phyloP scores from a whole-genome alignment of 1,140 invertebrate genomes.

The Rhagoletis pomonella region DNA sequence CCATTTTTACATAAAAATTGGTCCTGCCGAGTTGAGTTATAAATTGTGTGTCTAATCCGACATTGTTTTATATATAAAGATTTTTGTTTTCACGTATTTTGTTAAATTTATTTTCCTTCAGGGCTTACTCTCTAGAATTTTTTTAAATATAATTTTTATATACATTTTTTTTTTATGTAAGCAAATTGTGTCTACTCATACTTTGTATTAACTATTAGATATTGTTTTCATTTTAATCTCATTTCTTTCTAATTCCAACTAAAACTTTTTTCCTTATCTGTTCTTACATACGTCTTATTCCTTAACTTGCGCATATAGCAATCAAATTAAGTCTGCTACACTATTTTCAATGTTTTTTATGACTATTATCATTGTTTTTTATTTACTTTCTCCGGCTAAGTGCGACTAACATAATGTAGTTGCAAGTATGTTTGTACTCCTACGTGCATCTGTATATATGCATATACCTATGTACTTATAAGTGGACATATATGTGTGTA shows the following conservation, averaged over 20 bases:
- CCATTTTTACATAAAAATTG: too few species aligned
- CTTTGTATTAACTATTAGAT: not conserved
- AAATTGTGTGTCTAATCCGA: too few species aligned
- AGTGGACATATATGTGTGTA: too few species aligned
- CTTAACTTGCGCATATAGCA: not conserved
- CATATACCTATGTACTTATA: not conserved
- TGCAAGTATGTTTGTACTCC: not conserved
- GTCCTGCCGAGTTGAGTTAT: too few species aligned
- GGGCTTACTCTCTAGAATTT: too few species aligned
- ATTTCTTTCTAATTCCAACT: not conserved
- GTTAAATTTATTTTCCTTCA: too few species aligned
- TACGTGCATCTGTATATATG: not conserved
- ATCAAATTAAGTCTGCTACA: not conserved
- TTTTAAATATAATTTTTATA: too few species aligned
- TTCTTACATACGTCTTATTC: not conserved
- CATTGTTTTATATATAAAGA: too few species aligned
- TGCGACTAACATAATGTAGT: not conserved
- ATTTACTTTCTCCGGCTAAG: constrained; percentile 30
- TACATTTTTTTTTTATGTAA: too few species aligned
- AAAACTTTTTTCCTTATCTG: not conserved
- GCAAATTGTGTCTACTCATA: too few species aligned
- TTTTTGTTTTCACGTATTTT: too few species aligned
- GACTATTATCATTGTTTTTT: not conserved
- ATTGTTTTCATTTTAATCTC: not conserved
- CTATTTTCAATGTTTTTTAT: constrained; percentile 17